Percentiles rank a stretch among this genome's conserved stretches.
phyloP scores from a whole-genome alignment of 2,797 vertebrate species.

The Manis pentadactyla region DNA sequence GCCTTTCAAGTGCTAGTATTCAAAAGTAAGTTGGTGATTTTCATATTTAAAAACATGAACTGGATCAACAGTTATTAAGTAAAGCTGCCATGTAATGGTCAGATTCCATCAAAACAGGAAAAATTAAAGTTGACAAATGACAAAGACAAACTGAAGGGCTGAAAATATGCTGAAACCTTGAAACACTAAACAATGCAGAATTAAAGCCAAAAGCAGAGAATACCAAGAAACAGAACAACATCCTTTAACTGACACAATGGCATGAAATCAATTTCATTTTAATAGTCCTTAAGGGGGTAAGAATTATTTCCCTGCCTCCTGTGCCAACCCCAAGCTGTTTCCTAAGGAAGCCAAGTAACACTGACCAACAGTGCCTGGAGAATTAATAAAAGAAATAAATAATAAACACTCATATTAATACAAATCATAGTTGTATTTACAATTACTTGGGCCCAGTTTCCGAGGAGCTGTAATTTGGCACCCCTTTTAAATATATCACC shows the following conservation, averaged over 20 bases:
- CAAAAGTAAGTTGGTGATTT: constrained; percentile 58
- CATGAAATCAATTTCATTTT: constrained; percentile 79
- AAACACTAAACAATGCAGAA: constrained; percentile 79
- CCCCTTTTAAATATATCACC: neutral
- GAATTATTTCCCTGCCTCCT: constrained; percentile 81
- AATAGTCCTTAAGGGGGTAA: constrained; percentile 81
- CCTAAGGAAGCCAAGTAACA: constrained; percentile 61
- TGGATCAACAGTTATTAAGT: constrained; percentile 62
- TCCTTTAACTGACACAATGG: constrained; percentile 79
- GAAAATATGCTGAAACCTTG: constrained; percentile 67
- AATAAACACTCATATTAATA: constrained; percentile 53
- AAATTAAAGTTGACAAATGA: constrained; percentile 72
- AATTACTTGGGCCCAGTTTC: constrained; percentile 51
- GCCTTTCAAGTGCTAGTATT: constrained; percentile 56
- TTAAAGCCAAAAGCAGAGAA: constrained; percentile 76
- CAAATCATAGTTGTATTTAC: constrained; percentile 58
- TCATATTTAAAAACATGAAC: constrained; percentile 57
- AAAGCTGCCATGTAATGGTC: constrained; percentile 48
- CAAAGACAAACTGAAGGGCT: constrained; percentile 63
- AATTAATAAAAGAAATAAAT: constrained; percentile 56
- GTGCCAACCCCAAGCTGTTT: constrained; percentile 71
- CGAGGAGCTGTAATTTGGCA: neutral
- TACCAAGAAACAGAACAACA: constrained; percentile 78
- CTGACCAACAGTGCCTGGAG: constrained; percentile 47
- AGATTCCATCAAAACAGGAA: constrained; percentile 77